A percentile compares a stretch with the other conserved stretches of the same genome.
phyloP scores from a whole-genome alignment of 2,888 invertebrate species.

The Teleiodes luculella region DNA sequence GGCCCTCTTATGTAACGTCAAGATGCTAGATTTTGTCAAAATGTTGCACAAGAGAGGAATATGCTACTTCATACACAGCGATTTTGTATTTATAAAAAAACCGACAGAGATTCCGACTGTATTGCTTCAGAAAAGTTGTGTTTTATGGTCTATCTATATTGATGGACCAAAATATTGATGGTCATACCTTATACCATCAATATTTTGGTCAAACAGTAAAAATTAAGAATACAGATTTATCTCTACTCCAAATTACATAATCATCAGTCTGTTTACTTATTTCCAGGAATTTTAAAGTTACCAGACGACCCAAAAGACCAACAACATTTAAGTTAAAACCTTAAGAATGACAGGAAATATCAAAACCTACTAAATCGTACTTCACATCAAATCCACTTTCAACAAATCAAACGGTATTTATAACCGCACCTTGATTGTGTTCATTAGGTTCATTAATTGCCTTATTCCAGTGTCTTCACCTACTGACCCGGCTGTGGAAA shows the following conservation, averaged over 20 bases:
- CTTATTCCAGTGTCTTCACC: constrained; percentile 5
- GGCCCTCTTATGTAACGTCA: neutral
- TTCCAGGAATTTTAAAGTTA: neutral
- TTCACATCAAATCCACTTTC: neutral
- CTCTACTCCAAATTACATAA: no score
- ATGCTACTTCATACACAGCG: neutral
- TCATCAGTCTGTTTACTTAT: no score
- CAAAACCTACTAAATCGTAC: neutral
- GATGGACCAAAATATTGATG: no score
- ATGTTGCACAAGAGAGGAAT: no score
- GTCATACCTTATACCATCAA: no score
- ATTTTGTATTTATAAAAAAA: no score
- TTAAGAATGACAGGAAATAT: neutral
- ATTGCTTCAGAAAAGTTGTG: no score
- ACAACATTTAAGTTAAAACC: no score
- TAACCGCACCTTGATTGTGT: neutral
- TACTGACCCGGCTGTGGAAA: constrained; percentile 1
- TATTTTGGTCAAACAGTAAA: no score
- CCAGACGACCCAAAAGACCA: neutral
- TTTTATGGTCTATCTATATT: no score
- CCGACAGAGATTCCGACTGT: no score
- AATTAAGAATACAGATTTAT: no score
- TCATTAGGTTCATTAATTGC: neutral
- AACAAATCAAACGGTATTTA: neutral
- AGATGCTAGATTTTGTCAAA: neutral